These are phyloP conservation scores for Apis cerana DNA, from an alignment of 1,140 invertebrate species.

Conservation along the genomic window DNA sequence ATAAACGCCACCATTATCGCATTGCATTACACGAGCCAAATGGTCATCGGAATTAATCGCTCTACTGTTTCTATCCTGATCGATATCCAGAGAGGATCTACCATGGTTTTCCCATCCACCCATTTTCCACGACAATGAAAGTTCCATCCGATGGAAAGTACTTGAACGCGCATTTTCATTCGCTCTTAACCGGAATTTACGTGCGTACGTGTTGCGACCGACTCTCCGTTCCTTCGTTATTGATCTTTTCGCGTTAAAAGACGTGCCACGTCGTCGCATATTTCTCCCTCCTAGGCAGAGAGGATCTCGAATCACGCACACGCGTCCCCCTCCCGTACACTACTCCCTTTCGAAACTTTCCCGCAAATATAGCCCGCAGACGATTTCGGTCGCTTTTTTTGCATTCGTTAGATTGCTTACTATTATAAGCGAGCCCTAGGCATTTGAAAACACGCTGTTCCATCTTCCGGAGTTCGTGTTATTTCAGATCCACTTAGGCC, in stretches of 20 bases:
- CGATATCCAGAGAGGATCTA: constrained; percentile 5
- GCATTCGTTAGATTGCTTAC: constrained; percentile 8
- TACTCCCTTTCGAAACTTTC: constrained; percentile 19
- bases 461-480: constrained; percentile 32
- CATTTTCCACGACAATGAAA: not conserved
- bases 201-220: not conserved
- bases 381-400: not conserved
- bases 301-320: not conserved
- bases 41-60: constrained; percentile 28
- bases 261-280: not conserved
- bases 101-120: constrained; percentile 12
- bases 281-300: not conserved
- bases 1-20: too few species aligned
- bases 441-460: constrained; percentile 1
- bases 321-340: not conserved
- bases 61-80: not conserved
- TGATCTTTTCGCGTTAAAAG: constrained; percentile 20
- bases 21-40: too few species aligned
- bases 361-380: constrained; percentile 9
- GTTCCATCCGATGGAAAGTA: not conserved
- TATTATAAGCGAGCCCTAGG: constrained; percentile 3
- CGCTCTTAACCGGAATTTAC: not conserved
- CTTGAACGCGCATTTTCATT: constrained; percentile 13
- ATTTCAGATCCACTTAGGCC: constrained; percentile 32
- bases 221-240: constrained; percentile 9